phyloP scores from a whole-genome alignment of 2,797 vertebrate species.

The Pantherophis alleghaniensis region DNA sequence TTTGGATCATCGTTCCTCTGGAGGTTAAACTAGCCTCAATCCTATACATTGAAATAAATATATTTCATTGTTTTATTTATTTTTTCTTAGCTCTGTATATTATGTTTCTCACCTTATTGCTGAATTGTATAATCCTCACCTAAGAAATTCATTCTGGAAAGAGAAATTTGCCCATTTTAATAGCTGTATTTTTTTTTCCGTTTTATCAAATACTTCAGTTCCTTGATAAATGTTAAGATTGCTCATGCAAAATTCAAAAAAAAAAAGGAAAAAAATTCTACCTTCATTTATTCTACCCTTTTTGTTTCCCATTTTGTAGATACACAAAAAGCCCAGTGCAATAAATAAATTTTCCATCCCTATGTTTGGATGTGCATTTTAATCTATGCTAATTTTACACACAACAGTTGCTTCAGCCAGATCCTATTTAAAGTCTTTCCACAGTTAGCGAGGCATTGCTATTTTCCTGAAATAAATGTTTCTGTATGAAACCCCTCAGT shows the following conservation, averaged over 20 bases:
- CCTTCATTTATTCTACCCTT: constrained; percentile 43
- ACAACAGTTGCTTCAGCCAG: constrained; percentile 63
- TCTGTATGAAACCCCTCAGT: constrained; percentile 52
- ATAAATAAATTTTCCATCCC: constrained; percentile 46
- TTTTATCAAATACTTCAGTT: constrained; percentile 30
- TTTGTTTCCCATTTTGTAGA: constrained; percentile 41
- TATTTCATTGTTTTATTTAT: neutral
- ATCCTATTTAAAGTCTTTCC: constrained; percentile 65
- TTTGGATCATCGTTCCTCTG: neutral
- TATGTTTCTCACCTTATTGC: neutral
- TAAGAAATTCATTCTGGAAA: constrained; percentile 17
- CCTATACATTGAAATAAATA: neutral
- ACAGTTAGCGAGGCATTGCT: constrained; percentile 62
- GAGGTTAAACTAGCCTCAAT: neutral
- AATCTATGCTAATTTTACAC: constrained; percentile 69
- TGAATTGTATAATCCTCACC: neutral
- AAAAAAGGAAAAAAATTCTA: constrained; percentile 22
- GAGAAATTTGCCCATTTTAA: constrained; percentile 1
- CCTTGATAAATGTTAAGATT: constrained; percentile 47
- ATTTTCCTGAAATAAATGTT: constrained; percentile 44
- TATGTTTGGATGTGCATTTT: constrained; percentile 63
- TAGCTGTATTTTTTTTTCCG: constrained; percentile 23
- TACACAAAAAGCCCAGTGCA: constrained; percentile 37
- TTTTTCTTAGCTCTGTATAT: neutral
- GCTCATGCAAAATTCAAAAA: constrained; percentile 7